Conservation (phyloP, 2,797 vertebrate species). For the Pangasius krempfi region DNA sequence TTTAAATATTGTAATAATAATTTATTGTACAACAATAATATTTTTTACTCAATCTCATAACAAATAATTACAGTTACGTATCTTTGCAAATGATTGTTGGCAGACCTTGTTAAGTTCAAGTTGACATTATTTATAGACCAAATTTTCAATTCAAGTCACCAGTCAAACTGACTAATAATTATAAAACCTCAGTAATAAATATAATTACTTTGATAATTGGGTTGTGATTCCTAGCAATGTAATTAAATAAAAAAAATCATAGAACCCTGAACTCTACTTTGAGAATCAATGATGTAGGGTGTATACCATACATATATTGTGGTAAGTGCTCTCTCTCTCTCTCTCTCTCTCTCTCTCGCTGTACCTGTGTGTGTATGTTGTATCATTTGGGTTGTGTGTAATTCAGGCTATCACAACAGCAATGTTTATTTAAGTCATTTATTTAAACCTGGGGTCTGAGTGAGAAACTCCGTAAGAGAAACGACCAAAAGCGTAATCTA, state of each 20-base stretch:
- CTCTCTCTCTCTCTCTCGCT: background rate
- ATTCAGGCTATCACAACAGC: conserved; percentile 30
- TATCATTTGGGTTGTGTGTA: background rate
- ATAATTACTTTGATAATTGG: background rate
- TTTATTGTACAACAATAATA: background rate
- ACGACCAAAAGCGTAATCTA: conserved; percentile 57
- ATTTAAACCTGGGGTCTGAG: conserved; percentile 53
- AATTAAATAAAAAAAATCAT: background rate
- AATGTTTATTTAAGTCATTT: conserved; percentile 33
- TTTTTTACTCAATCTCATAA: background rate
- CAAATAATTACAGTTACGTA: background rate
- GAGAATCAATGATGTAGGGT: background rate
- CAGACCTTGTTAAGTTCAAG: background rate
- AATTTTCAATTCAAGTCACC: background rate
- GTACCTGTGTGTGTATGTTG: background rate
- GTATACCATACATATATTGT: background rate
- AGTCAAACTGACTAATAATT: background rate
- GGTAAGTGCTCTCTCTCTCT: background rate
- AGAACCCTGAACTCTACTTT: background rate
- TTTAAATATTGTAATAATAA: too few relatives aligned
- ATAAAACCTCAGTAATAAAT: background rate
- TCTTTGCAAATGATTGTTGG: background rate
- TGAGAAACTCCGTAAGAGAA: conserved; percentile 45
- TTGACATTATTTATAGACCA: background rate
- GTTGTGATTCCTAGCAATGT: background rate